Evolutionary conservation across 2,113 vertebrate species (phyloP).

Genomic region (Platysteira castanea): DNA sequence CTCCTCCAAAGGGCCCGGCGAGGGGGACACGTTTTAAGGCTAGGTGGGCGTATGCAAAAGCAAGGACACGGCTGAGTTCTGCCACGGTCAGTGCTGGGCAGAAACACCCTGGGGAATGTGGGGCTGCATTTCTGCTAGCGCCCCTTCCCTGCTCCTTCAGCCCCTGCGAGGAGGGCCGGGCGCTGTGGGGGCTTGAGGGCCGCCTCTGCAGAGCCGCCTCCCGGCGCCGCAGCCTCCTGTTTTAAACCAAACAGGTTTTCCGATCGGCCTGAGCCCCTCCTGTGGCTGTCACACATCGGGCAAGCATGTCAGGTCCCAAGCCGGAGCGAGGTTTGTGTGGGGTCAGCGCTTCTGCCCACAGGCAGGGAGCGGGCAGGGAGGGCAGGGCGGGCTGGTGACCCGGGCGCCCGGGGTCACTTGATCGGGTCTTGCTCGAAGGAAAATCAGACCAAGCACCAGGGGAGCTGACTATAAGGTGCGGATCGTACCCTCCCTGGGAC

Average conservation of each 20-base stretch:
- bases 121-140: background rate
- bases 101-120: accelerated
- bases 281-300: background rate
- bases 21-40: background rate
- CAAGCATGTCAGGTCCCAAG: background rate
- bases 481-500: background rate
- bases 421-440: background rate
- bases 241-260: background rate
- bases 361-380: background rate
- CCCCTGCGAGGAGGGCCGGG: background rate
- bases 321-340: background rate
- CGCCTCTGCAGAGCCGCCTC: background rate
- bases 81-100: no score
- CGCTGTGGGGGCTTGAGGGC: background rate
- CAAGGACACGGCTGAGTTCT: background rate
- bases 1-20: background rate
- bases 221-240: background rate
- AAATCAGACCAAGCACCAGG: background rate
- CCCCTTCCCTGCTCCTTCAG: no score
- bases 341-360: background rate
- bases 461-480: background rate
- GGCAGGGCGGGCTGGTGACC: background rate
- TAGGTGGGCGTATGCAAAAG: background rate
- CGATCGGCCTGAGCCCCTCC: background rate
- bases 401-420: background rate